Evolutionary conservation across 2,888 invertebrate genomes (phyloP).

Genomic region (Rotaria socialis): DNA sequence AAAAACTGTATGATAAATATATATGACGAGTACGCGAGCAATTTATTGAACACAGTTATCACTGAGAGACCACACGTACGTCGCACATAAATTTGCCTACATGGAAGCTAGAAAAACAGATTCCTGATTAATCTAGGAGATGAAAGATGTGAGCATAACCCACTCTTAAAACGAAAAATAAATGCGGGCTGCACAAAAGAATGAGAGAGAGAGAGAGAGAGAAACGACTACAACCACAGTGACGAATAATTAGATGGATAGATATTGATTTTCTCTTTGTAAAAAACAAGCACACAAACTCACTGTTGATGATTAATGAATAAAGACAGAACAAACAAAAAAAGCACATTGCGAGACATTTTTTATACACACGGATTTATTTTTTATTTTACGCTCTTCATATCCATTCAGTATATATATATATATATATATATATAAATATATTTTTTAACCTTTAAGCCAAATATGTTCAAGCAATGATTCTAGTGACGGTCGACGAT

Average conservation of each 20-base stretch:
- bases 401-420: neutral
- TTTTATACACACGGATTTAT: neutral
- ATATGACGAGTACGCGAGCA: neutral
- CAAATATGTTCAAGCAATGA: conserved; percentile 47
- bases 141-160: neutral
- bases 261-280: neutral
- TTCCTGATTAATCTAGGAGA: conserved; percentile 7
- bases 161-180: neutral
- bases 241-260: neutral
- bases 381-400: no score
- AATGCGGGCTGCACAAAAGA: neutral
- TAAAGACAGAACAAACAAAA: neutral
- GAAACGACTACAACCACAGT: conserved; percentile 1
- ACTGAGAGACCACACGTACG: neutral
- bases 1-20: neutral
- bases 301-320: conserved; percentile 14
- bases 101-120: neutral
- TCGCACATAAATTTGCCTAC: neutral
- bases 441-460: conserved; percentile 21
- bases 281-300: conserved; percentile 1
- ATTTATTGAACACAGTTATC: conserved; percentile 1
- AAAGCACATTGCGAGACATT: neutral
- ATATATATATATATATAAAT: neutral
- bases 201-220: neutral
- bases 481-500: conserved; percentile 44